Percentiles rank a stretch among this genome's conserved stretches.
Conservation (phyloP, 1,140 invertebrate species). For the Ylistrum balloti region DNA sequence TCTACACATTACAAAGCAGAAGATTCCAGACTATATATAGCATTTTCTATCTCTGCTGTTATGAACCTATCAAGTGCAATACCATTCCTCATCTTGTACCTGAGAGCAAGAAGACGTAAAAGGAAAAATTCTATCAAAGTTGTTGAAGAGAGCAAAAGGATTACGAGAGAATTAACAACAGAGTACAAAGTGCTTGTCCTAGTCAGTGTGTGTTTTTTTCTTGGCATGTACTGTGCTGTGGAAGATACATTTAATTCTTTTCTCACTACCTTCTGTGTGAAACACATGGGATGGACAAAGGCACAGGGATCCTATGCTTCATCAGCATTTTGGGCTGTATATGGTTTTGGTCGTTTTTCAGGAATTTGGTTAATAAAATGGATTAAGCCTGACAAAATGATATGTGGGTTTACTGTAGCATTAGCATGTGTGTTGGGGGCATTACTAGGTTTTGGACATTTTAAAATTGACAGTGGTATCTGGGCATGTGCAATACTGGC, state of each 20-base stretch:
- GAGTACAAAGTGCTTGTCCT: not conserved
- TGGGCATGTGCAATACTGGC: slow-evolving; percentile 49
- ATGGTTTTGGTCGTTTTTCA: slow-evolving; percentile 49
- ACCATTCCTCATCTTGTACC: not conserved
- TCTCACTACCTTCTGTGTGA: slow-evolving; percentile 52
- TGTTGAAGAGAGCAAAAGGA: not conserved
- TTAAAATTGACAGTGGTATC: slow-evolving; percentile 46
- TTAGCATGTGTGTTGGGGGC: slow-evolving; percentile 42
- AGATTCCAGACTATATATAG: slow-evolving; percentile 25
- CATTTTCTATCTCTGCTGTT: not conserved
- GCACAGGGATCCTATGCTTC: slow-evolving; percentile 47
- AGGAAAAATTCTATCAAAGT: not conserved
- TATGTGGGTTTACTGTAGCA: slow-evolving; percentile 30
- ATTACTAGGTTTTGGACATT: slow-evolving; percentile 43
- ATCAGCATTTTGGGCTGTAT: slow-evolving; percentile 55
- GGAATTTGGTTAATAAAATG: slow-evolving; percentile 50
- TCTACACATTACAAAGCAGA: not conserved
- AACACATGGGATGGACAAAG: slow-evolving; percentile 58
- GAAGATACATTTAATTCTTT: slow-evolving; percentile 57
- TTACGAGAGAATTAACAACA: not conserved
- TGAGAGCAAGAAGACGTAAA: not conserved
- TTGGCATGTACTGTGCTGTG: slow-evolving; percentile 41
- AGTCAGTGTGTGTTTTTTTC: not conserved
- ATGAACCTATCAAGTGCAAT: not conserved
- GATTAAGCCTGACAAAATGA: slow-evolving; percentile 41